Base-by-base conservation (phyloP, 2,797 vertebrate species). In the Carduelis carduelis region DNA sequence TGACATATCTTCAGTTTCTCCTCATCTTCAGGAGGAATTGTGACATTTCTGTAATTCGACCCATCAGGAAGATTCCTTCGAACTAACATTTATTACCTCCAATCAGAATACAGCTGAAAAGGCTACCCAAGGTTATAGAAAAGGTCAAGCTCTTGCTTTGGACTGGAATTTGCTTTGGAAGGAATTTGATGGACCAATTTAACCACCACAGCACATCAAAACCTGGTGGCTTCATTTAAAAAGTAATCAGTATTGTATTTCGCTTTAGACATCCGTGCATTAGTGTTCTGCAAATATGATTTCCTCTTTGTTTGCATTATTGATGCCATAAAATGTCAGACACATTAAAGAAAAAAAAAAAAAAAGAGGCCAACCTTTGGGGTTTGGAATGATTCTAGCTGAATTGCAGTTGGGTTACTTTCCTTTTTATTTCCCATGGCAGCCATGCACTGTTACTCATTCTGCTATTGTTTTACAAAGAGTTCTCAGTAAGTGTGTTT, bases 271-370 rank as follows among this genome's bases (percentile, higher is more conserved):
- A 91, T 96, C 95, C 93, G 84, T 93, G 95, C 92, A 94, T 96
- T 94, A 96, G 93, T 93, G 63, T 88, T 94, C 94, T 80, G 90
- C 75, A 97, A 95, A 96, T 97, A 94, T 94, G 72, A 91, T 94
- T 95, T 95, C 91, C 87, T 90, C 86, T 93, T 94, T 96, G 95
- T 93, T 97, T 95, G 90, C 83, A 95, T 97, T 97, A 97, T 96
- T 97, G 95, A 96, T 97, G 97, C 96, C 95, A 92, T 95, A 96
- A 97, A 97, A 97, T 96, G 95, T 96, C 93, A 97, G 96, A 95
- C 83, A 94, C 95, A 96, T 97, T 94, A 95, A 95, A 96, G 69
- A 72, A 79, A 79, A 86, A 83, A 64, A 92, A n/a, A 56, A 56
- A 92, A 89, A 92, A 70, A 77, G 81, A 94, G 91, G 52, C 90